These are phyloP conservation scores for Bettongia penicillata DNA, from an alignment of 2,113 vertebrate species.

Conservation along the genomic window DNA sequence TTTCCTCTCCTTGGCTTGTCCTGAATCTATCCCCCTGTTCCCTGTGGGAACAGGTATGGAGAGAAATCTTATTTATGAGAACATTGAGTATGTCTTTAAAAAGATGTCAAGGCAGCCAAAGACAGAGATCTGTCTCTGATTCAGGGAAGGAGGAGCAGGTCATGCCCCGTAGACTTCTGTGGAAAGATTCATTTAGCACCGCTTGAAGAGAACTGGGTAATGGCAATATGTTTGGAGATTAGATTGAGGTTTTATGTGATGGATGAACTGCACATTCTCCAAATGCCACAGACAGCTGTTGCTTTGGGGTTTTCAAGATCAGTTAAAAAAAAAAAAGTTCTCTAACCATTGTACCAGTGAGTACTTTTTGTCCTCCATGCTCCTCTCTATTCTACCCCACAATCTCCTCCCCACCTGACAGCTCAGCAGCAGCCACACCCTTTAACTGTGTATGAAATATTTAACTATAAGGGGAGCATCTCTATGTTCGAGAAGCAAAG, in stretches of 20 bases:
- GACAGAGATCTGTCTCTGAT: neutral
- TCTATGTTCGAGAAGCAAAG: neutral
- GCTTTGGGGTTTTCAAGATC: constrained; percentile 44
- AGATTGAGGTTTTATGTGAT: constrained; percentile 58
- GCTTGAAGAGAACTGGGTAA: constrained; percentile 55
- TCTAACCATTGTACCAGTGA: constrained; percentile 13
- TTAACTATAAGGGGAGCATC: neutral
- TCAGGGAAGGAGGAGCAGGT: constrained; percentile 34
- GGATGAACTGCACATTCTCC: constrained; percentile 12
- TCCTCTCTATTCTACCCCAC: neutral
- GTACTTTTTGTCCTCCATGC: neutral
- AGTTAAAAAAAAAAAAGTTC: neutral
- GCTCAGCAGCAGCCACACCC: neutral
- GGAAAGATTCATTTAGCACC: constrained; percentile 59
- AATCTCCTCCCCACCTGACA: neutral
- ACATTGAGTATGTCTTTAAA: constrained; percentile 45
- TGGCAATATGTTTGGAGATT: constrained; percentile 60
- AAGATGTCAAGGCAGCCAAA: constrained; percentile 48
- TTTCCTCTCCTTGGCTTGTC: constrained; percentile 40
- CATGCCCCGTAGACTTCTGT: neutral
- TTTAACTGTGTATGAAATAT: neutral
- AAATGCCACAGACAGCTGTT: constrained; percentile 44
- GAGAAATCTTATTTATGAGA: constrained; percentile 39
- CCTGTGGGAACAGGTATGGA: constrained; percentile 16
- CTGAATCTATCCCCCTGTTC: constrained; percentile 40